Conservation (phyloP, 2,113 vertebrate species). For the Narcine bancroftii region DNA sequence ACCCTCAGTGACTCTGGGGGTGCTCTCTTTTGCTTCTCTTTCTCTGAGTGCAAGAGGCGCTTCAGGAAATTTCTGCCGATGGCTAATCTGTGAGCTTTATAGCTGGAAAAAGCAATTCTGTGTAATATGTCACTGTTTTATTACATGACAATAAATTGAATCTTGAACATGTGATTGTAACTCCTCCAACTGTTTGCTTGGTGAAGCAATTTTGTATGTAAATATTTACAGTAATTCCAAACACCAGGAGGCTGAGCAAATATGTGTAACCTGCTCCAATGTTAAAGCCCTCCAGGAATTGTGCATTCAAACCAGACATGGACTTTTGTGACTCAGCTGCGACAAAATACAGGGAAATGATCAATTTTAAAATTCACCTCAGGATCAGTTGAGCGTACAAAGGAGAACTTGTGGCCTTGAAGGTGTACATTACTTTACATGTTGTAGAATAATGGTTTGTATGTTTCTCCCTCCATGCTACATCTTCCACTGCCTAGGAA, state of each 20-base stretch:
- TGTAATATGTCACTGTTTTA: too few relatives aligned
- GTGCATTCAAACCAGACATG: not conserved
- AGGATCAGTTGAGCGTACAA: not conserved
- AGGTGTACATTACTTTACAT: not conserved
- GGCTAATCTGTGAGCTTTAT: too few relatives aligned
- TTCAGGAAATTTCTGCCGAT: too few relatives aligned
- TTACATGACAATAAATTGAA: too few relatives aligned
- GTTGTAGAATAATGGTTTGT: not conserved
- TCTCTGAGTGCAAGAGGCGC: too few relatives aligned
- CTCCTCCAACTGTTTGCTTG: too few relatives aligned
- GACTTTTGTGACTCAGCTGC: not conserved
- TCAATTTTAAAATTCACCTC: not conserved
- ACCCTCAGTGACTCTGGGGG: too few relatives aligned
- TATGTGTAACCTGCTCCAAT: not conserved
- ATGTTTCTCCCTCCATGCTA: not conserved
- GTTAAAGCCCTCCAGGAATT: not conserved
- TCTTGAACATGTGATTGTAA: too few relatives aligned
- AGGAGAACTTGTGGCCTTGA: not conserved
- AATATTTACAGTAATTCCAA: not conserved
- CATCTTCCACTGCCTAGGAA: too few relatives aligned
- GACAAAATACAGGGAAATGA: not conserved
- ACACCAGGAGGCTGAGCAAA: not conserved
- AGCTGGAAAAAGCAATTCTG: too few relatives aligned
- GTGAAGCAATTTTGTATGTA: not conserved
- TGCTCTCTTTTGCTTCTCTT: too few relatives aligned